These are phyloP conservation scores for Kobus ellipsiprymnus DNA, from an alignment of 2,113 vertebrate genomes.

Conservation along the genomic window DNA sequence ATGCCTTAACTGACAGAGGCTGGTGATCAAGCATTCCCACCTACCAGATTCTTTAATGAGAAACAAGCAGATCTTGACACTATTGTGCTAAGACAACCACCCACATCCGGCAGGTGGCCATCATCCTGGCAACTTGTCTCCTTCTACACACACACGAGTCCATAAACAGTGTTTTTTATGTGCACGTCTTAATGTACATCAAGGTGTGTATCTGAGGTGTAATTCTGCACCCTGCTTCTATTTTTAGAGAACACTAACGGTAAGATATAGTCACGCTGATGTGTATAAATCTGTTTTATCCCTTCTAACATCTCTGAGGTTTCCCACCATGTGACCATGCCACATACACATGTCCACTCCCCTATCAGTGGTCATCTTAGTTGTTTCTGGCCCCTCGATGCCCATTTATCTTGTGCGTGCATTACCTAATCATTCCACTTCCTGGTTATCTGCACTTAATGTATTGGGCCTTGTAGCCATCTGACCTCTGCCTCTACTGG, in stretches of 20 bases:
- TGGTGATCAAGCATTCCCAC: not conserved
- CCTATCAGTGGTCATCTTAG: not conserved
- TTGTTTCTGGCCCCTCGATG: not conserved
- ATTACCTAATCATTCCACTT: not conserved
- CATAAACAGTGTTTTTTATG: not conserved
- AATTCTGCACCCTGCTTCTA: not conserved
- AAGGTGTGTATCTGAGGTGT: not conserved
- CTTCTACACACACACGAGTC: not conserved
- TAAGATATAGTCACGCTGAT: not conserved
- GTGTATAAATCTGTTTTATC: not conserved
- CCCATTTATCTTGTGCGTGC: not conserved
- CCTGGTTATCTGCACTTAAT: not conserved
- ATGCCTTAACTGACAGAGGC: not conserved
- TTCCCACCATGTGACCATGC: not conserved
- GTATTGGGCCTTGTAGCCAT: not conserved
- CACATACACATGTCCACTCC: not conserved
- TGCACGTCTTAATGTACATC: not conserved
- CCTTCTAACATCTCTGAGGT: not conserved
- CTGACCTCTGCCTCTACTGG: slow-evolving; percentile 2
- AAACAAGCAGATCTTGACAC: not conserved
- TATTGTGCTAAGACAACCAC: not conserved
- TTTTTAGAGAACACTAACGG: not conserved
- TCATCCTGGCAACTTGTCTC: not conserved
- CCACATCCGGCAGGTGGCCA: not conserved
- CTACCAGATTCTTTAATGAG: not conserved